Evolutionary conservation across 2,113 vertebrate genomes (phyloP), one percentile per base, ranked within the genome.

Genomic region (Saguinus midas): DNA sequence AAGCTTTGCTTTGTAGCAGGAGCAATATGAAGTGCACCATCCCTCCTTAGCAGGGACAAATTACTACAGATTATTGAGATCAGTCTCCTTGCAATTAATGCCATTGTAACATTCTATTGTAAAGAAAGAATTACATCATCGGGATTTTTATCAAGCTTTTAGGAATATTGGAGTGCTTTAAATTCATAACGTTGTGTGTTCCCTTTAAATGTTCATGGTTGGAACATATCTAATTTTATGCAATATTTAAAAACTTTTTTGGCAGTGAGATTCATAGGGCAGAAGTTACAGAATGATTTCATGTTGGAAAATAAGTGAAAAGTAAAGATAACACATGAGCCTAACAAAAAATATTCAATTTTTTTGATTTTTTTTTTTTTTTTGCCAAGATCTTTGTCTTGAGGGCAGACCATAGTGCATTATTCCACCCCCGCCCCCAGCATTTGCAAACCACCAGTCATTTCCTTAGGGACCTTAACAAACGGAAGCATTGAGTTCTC

Each of bases 231-330:
- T 79, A 14, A 94, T 16, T 97, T 78, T 92, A 52, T 83, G 55
- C 11, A 48, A 29, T 80, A 45, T 93, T 89, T 70, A 50, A 86
- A 83, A 81, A 91, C 6, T 32, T 85, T 92, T 80, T 93, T 78
- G 32, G 68, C 48, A 96, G 17, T 80, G 45, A 95, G 7, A 45
- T 75, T 61, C 43, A 27, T 52, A 43, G 29, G n/a, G 48, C 18
- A 87, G 48, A 97, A 82, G 27, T 78, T 80, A 81, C 25, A 72
- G 14, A 61, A 86, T 32, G 48, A 72, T 91, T 96, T 94, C 85
- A 79, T 87, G 87, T 96, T 90, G 57, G 68, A 91, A 96, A 96
- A 93, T 9, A 84, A 87, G 27, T 85, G 29, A 81, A 92, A 91
- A 92, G 11, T 45, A 75, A 91, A 87, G 35, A 72, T 81, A 43